Evolutionary conservation across 1,140 invertebrate genomes (phyloP).

Genomic region (Thaumetopoea pityocampa): DNA sequence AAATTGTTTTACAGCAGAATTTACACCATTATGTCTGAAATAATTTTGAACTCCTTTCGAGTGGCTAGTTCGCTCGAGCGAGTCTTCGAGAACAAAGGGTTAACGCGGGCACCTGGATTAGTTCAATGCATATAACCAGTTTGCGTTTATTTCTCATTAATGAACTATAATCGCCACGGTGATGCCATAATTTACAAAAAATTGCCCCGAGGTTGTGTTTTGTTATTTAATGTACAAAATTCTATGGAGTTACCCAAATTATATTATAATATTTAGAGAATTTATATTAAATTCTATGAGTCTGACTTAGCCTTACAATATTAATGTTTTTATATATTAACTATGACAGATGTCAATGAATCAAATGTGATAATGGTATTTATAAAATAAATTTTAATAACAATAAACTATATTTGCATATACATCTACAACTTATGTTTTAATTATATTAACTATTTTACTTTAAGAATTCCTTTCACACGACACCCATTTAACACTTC

Average conservation of each 20-base stretch:
- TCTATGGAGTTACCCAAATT: slow-evolving; percentile 65
- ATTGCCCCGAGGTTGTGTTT: slow-evolving; percentile 70
- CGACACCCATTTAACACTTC: too few species aligned
- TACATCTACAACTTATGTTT: slow-evolving; percentile 4
- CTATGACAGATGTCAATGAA: slow-evolving; percentile 42
- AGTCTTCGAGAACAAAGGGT: too few species aligned
- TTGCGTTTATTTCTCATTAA: slow-evolving; percentile 1
- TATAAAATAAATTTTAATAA: slow-evolving; percentile 45
- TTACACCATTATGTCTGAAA: too few species aligned
- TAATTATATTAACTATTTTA: too few species aligned
- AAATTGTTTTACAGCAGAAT: too few species aligned
- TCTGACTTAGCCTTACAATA: slow-evolving; percentile 61
- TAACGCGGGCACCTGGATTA: slow-evolving; percentile 23
- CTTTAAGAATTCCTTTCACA: too few species aligned
- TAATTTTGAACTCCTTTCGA: too few species aligned
- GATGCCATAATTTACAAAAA: slow-evolving; percentile 53
- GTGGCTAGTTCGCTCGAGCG: too few species aligned
- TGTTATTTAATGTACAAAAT: slow-evolving; percentile 59
- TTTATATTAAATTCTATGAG: slow-evolving; percentile 72
- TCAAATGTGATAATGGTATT: slow-evolving; percentile 68
- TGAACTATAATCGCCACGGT: slow-evolving; percentile 11
- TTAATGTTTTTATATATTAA: slow-evolving; percentile 47
- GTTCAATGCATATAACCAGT: slow-evolving; percentile 34
- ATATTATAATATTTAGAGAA: slow-evolving; percentile 52
- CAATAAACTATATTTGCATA: neutral